Evolutionary conservation across 2,888 invertebrate species (phyloP).

Genomic region (Andrena fulva): DNA sequence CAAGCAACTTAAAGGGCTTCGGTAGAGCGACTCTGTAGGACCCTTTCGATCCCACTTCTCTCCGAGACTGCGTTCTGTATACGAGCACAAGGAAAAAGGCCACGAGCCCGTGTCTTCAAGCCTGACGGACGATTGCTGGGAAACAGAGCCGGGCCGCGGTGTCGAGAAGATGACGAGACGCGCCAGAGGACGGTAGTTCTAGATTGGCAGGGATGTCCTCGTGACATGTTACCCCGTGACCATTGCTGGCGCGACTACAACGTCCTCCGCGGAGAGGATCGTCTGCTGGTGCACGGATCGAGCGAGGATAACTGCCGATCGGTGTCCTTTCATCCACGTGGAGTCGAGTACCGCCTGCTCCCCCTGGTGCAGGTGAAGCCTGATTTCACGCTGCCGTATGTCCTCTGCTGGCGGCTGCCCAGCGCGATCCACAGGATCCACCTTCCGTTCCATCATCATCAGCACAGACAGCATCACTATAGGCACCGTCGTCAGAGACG

Average conservation of each 20-base stretch:
- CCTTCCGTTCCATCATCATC: slow-evolving; percentile 56
- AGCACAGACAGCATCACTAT: slow-evolving; percentile 34
- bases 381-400: slow-evolving; percentile 77
- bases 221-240: slow-evolving; percentile 83
- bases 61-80: neutral
- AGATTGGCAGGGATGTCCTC: slow-evolving; percentile 76
- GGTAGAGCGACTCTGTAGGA: neutral
- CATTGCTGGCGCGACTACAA: slow-evolving; percentile 79
- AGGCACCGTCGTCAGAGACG: slow-evolving; percentile 65
- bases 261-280: slow-evolving; percentile 74
- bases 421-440: slow-evolving; percentile 64
- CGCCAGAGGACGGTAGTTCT: slow-evolving; percentile 56
- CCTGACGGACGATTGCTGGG: too few species aligned
- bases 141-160: neutral
- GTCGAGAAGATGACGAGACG: slow-evolving; percentile 44
- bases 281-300: slow-evolving; percentile 66
- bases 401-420: slow-evolving; percentile 79
- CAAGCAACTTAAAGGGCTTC: neutral
- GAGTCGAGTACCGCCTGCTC: slow-evolving; percentile 71
- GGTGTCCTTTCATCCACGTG: slow-evolving; percentile 64
- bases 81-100: neutral
- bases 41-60: neutral
- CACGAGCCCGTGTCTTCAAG: too few species aligned
- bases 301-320: slow-evolving; percentile 58
- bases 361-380: slow-evolving; percentile 75